Evolutionary conservation across 2,797 vertebrate genomes (phyloP).

Genomic region (Eidolon dupreanum): DNA sequence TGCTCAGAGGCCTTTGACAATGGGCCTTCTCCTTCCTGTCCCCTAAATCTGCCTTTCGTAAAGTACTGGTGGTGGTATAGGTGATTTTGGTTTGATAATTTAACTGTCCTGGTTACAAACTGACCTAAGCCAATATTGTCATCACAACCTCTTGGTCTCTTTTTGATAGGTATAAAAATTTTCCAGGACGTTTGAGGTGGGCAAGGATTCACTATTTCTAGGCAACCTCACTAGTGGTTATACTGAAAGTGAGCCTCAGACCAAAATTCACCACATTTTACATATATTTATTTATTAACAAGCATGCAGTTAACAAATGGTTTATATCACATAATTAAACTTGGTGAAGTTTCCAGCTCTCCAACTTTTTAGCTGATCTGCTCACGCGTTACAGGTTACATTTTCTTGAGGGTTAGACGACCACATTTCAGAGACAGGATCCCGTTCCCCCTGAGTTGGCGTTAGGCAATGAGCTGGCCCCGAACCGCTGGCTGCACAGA

Average conservation of each 20-base stretch:
- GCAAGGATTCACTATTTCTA: not conserved
- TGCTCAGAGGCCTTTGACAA: not conserved
- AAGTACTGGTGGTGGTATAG: not conserved
- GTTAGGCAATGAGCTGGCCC: not conserved
- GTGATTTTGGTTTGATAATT: not conserved
- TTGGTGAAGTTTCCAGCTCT: not conserved
- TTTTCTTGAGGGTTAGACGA: not conserved
- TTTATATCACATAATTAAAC: not conserved
- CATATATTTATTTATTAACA: not conserved
- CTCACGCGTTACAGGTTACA: not conserved
- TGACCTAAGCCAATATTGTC: not conserved
- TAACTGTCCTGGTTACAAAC: not conserved
- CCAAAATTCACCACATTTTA: not conserved
- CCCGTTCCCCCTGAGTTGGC: not conserved
- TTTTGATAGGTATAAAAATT: not conserved
- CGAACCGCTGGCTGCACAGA: fast-evolving
- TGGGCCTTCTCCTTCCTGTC: not conserved
- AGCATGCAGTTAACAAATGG: not conserved
- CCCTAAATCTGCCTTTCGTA: not conserved
- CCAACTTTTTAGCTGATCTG: not conserved
- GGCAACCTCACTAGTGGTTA: not conserved
- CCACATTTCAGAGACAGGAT: not conserved
- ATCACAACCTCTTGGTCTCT: not conserved
- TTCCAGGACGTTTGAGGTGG: not conserved
- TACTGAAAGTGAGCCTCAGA: not conserved